Evolutionary conservation across 2,113 vertebrate genomes (phyloP), one percentile per base, ranked within the genome.

Genomic region (Syrmaticus mikado): DNA sequence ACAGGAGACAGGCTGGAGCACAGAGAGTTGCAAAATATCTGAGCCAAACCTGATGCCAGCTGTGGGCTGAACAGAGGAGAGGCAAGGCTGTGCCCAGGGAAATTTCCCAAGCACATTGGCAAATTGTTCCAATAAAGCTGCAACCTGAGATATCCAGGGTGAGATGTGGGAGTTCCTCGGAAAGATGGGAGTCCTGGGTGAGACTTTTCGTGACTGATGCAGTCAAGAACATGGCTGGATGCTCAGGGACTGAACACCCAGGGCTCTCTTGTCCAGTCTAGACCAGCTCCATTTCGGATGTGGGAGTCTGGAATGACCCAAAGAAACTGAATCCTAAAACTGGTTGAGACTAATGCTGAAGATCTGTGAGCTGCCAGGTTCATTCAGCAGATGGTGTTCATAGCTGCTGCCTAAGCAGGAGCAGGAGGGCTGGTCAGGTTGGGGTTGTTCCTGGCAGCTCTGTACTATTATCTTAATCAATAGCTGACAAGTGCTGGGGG

Each of bases 11-110:
- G 41, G 62, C 76, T 87, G 65, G 43, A 53, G 74, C 24, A 14
- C 0, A 0, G 34, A 43, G 71, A 79, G 28, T 10, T 61, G n/a
- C 13, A 19, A 9, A 68, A 30, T 17, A 1, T 14, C 34, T 11
- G 16, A 61, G 36, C 58, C 87, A 72, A 89, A 21, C 38, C 53
- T 64, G 13, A 9, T 81, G n/a, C 32, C 71, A 17, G 41, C 34
- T 61, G 32, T 28, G 30, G 25, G 19, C 2, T 65, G 30, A 61
- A n/a, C 7, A 19, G 7, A 30, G 53, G 65, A 60, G 11, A n/a
- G 45, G 11, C 46, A 82, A 83, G 12, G 41, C 43, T 72, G 27
- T 34, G 40, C 10, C 0, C 2, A 70, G 22, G 36, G 7, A 79
- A 24, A 24, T 66, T 55, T 79, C 75, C 61, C 27, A 50, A 6